Percentiles rank a stretch among this genome's conserved stretches.
phyloP scores from a whole-genome alignment of 2,113 vertebrate genomes.

The Chroicocephalus ridibundus region DNA sequence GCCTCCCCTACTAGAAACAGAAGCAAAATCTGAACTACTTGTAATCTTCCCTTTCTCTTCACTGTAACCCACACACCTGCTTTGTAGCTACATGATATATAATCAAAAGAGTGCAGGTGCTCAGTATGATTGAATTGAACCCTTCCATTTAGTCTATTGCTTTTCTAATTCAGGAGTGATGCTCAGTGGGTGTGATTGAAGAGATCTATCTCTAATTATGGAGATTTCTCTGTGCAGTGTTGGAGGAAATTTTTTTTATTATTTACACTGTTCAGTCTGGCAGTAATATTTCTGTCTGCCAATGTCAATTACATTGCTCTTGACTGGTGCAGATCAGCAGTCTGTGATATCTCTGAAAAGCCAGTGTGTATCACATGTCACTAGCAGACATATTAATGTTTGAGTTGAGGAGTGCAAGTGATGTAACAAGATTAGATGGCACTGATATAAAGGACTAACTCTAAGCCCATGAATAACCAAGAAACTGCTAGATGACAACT shows the following conservation, averaged over 20 bases:
- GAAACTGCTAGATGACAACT: slow-evolving; percentile 58
- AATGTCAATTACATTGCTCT: slow-evolving; percentile 61
- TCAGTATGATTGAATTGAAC: slow-evolving; percentile 33
- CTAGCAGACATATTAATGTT: slow-evolving; percentile 62
- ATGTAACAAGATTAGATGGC: slow-evolving; percentile 69
- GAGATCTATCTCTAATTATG: slow-evolving; percentile 51
- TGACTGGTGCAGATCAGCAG: slow-evolving; percentile 62
- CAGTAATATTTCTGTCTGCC: slow-evolving; percentile 65
- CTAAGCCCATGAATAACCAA: slow-evolving; percentile 63
- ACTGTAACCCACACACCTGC: slow-evolving; percentile 8
- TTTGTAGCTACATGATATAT: neutral
- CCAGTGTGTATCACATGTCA: slow-evolving; percentile 42
- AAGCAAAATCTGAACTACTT: slow-evolving; percentile 23
- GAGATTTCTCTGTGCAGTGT: slow-evolving; percentile 36
- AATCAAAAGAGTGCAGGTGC: slow-evolving; percentile 47
- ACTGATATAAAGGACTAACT: slow-evolving; percentile 61
- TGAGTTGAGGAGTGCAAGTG: slow-evolving; percentile 53
- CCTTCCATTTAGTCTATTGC: slow-evolving; percentile 6
- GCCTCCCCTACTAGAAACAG: neutral
- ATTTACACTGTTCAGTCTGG: slow-evolving; percentile 65
- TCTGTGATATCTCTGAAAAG: slow-evolving; percentile 63
- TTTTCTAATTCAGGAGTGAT: slow-evolving; percentile 37
- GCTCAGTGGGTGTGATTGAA: slow-evolving; percentile 26
- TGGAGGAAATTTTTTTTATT: slow-evolving; percentile 30
- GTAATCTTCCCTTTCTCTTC: slow-evolving; percentile 11